Conservation (phyloP, 2,113 vertebrate species). For the Pheucticus melanocephalus region DNA sequence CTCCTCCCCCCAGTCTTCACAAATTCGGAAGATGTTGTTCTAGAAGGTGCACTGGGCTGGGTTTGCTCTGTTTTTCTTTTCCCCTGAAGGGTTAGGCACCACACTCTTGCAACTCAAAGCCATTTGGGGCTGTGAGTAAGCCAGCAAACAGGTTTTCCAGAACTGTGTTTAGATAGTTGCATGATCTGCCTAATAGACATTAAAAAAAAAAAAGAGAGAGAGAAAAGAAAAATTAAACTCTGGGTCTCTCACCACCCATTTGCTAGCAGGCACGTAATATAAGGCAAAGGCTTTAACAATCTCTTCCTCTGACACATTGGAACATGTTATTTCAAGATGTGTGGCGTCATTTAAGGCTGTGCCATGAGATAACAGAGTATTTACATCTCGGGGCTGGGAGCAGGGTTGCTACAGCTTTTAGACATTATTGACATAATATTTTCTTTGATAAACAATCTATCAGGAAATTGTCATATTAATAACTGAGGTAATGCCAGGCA, state of each 20-base stretch:
- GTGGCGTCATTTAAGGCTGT: conserved; percentile 58
- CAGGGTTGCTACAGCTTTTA: conserved; percentile 23
- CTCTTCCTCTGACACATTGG: conserved; percentile 64
- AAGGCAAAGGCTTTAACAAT: conserved; percentile 57
- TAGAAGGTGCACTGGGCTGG: conserved; percentile 47
- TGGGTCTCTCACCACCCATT: conserved; percentile 54
- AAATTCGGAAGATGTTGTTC: conserved; percentile 60
- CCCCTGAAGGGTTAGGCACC: conserved; percentile 33
- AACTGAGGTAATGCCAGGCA: background rate
- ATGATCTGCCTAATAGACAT: conserved; percentile 50
- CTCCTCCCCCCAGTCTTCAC: background rate
- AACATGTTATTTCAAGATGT: conserved; percentile 70
- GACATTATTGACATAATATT: conserved; percentile 47
- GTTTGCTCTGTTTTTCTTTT: conserved; percentile 35
- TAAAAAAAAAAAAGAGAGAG: background rate
- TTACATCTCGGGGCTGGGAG: conserved; percentile 49
- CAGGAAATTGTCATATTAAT: conserved; percentile 29
- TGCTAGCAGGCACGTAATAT: conserved; percentile 68
- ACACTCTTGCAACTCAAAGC: conserved; percentile 33
- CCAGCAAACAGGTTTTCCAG: conserved; percentile 64
- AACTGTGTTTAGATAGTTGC: conserved; percentile 51
- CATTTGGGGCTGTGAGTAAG: conserved; percentile 30
- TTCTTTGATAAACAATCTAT: conserved; percentile 28
- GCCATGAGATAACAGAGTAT: conserved; percentile 62
- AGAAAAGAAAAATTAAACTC: conserved; percentile 28